Evolutionary conservation across 2,797 vertebrate species (phyloP), one percentile per base, ranked within the genome.

Genomic region (Meriones psammophilus): DNA sequence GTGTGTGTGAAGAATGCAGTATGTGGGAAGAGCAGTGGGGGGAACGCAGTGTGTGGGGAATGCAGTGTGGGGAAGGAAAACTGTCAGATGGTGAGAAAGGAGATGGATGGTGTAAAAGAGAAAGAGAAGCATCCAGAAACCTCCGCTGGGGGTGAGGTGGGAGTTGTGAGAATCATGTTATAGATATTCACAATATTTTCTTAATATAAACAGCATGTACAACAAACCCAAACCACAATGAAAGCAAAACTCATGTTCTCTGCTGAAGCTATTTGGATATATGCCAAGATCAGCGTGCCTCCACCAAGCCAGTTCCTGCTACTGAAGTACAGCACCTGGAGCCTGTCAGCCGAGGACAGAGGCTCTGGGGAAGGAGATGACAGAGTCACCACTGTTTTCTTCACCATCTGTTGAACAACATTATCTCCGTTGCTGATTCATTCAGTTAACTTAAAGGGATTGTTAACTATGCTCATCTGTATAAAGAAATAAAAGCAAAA

Each of bases 401-500:
- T 5, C 13, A 69, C n/a, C 81, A 6, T 88, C 30, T 60, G 22
- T n/a, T 36, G 20, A 50, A 24, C 36, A 68, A 28, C 9, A 74
- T 77, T 86, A 95, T 50, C 50, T 50, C 30, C 22, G 4, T 50
- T 64, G 54, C 69, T 81, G 50, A 88, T 18, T 86, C 33, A 30
- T 1, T 22, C 12, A 22, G 14, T 73, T 91, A 62, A 76, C 54
- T 90, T 87, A 46, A 0, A 84, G 36, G 58, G 92, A 86, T 71
- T 92, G 30, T 92, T 96, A 30, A 86, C 36, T 86, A 58, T 78
- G 81, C 10, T 94, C 74, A 89, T 39, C 2, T 33, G 64, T 12
- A 77, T 5, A 50, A 81, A 66, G 20, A 36, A 71, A 60, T 93
- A 76, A 58, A 36, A 39, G 58, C n/a, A 91, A 50, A 87, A 54